Base-by-base conservation (phyloP, 2,113 vertebrate genomes). In the Tragelaphus imberbis region DNA sequence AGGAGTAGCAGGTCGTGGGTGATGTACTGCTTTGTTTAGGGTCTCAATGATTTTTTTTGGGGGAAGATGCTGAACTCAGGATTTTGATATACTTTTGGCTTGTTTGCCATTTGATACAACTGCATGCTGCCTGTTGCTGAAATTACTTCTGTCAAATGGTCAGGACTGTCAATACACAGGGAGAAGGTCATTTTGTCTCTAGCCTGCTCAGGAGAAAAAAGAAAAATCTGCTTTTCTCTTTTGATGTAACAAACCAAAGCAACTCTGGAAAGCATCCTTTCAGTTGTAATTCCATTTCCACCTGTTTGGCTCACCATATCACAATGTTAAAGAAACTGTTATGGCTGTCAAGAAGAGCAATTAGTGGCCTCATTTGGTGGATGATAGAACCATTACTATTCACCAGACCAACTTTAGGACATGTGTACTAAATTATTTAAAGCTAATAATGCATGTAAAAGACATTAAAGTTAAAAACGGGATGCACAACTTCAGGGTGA, bases 91-190 rank as follows among this genome's bases (percentile, higher is more conserved):
- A 30, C 28, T 94, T 98, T 97, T 97, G 91, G 36, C 40, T 97
- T 95, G 10, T 86, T 97, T 96, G 96, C 89, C 2, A 6, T 94
- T 95, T 84, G 84, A 21, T 47, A 94, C 28, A 93, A 27, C 84
- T 90, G 92, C 51, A 82, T 93, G 33, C 7, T 56, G 75, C 94
- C 51, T 97, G 56, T 95, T 96, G 88, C 55, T 97, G 88, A 90
- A 98, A 98, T 98, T 93, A 80, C 84, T 94, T 93, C 79, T 51
- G 96, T 94, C 87, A 96, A 98, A 96, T 56, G 89, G 86, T 79
- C 68, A 95, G 30, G 27, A 90, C 61, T 92, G 55, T 95, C 95
- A 97, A 88, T 59, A 79, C 79, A 93, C 19, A 25, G 28, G n/a
- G 33, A 94, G 88, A 96, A 94, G 86, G 80, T 65, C 80, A 93